A percentile compares a stretch with the other conserved stretches of the same genome.
phyloP scores from a whole-genome alignment of 2,113 vertebrate genomes.

The Cervus canadensis region DNA sequence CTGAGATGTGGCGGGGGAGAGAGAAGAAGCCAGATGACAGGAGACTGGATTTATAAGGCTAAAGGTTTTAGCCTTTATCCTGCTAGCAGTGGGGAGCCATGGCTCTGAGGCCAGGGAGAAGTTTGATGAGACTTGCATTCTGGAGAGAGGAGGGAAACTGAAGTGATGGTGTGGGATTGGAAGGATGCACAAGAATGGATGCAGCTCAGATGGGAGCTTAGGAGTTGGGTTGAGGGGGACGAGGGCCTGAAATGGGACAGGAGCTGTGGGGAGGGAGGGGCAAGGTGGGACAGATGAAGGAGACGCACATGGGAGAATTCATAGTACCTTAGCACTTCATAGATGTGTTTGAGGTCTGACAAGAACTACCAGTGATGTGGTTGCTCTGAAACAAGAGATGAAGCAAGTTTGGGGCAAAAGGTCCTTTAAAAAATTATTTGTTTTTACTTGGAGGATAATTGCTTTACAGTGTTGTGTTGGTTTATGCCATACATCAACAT shows the following conservation, averaged over 20 bases:
- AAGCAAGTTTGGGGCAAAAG: not conserved
- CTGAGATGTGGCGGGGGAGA: not conserved
- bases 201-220: not conserved
- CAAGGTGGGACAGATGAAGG: no score
- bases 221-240: not conserved
- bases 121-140: not conserved
- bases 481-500: not conserved
- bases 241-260: not conserved
- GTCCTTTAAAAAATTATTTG: not conserved
- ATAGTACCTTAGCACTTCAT: no score
- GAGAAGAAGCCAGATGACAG: not conserved
- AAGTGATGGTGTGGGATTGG: no score
- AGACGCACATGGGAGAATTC: not conserved
- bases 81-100: not conserved
- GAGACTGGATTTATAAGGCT: not conserved
- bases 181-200: not conserved
- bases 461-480: not conserved
- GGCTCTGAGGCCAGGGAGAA: not conserved
- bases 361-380: not conserved
- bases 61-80: not conserved
- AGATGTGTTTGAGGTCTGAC: not conserved
- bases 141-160: not conserved
- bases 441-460: not conserved
- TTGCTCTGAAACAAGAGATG: not conserved
- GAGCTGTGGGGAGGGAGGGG: not conserved